Conservation (phyloP, 2,888 invertebrate genomes). For the Diadegma fenestrale region DNA sequence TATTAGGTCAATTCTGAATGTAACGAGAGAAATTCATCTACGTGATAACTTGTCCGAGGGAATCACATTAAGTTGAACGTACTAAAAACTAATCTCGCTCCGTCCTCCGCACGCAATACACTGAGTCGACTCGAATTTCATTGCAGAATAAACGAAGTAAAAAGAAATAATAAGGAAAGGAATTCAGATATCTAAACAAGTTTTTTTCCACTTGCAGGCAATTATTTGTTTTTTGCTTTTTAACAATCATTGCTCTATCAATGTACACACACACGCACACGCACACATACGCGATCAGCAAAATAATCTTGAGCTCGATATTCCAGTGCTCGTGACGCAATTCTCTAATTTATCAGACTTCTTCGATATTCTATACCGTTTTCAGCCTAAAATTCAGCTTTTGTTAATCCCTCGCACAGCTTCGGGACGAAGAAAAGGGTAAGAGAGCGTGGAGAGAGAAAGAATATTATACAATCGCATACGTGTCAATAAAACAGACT, state of each 20-base stretch:
- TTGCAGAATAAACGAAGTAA: not conserved
- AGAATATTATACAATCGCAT: conserved; percentile 35
- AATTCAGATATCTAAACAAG: conserved; percentile 21
- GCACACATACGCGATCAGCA: not conserved
- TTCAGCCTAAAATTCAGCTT: conserved; percentile 24
- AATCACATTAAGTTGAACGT: conserved; percentile 37
- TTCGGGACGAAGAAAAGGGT: conserved; percentile 8
- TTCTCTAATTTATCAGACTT: conserved; percentile 27
- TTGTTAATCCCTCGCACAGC: not conserved
- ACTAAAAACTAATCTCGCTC: conserved; percentile 32
- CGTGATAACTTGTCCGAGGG: conserved; percentile 44
- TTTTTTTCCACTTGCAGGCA: conserved; percentile 6
- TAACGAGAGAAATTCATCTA: conserved; percentile 49
- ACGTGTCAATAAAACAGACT: conserved; percentile 55
- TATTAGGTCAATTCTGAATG: conserved; percentile 59
- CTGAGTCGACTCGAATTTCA: conserved; percentile 37
- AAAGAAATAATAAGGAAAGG: conserved; percentile 10
- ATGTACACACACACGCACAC: conserved; percentile 23
- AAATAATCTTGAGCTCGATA: conserved; percentile 40
- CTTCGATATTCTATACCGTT: conserved; percentile 29
- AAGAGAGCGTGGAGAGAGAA: not conserved
- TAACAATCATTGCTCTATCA: conserved; percentile 34
- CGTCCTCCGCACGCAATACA: conserved; percentile 24
- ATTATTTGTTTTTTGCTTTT: conserved; percentile 13
- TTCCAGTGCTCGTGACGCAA: conserved; percentile 5